phyloP scores from a whole-genome alignment of 2,113 vertebrate species.

The Cnemophilus loriae region DNA sequence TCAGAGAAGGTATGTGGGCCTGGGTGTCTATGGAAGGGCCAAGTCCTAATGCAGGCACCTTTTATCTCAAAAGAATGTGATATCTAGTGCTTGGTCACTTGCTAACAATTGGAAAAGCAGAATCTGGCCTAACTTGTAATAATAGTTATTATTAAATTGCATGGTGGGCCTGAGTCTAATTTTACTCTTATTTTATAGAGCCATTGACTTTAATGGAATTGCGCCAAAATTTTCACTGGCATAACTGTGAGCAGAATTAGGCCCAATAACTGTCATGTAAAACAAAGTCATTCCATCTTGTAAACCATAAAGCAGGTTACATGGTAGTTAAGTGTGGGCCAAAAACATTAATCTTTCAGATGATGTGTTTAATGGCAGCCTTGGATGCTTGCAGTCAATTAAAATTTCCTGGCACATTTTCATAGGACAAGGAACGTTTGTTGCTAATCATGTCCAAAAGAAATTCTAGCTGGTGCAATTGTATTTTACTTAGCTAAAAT shows the following conservation, averaged over 20 bases:
- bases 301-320: conserved; percentile 12
- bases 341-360: conserved; percentile 15
- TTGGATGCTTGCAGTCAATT: conserved; percentile 9
- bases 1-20: neutral
- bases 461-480: conserved; percentile 1
- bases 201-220: neutral
- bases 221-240: conserved; percentile 19
- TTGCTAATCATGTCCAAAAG: neutral
- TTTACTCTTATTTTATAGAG: conserved; percentile 1
- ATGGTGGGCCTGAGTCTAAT: neutral
- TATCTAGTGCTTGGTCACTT: neutral
- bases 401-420: conserved; percentile 39
- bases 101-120: neutral
- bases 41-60: neutral
- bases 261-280: conserved; percentile 31
- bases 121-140: neutral
- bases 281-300: conserved; percentile 26
- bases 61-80: neutral
- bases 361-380: conserved; percentile 11
- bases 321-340: neutral
- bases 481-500: conserved; percentile 2
- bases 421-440: neutral
- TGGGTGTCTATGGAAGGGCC: neutral
- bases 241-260: neutral
- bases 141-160: neutral